Conservation (phyloP, 2,797 vertebrate species). For the Chelmon rostratus region DNA sequence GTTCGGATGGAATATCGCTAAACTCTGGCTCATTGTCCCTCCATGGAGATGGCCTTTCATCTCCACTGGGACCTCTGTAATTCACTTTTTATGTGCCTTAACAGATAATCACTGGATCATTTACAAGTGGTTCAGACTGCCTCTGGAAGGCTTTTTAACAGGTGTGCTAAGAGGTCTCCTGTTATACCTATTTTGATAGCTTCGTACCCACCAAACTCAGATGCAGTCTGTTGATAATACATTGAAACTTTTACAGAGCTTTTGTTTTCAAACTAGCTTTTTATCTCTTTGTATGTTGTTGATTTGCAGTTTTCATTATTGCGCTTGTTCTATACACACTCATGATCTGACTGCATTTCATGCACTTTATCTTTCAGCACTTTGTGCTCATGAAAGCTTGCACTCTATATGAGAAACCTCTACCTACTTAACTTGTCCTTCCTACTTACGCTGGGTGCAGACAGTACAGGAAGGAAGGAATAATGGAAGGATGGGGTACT, state of each 20-base stretch:
- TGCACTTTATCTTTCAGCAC: background rate
- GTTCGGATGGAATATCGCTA: slow-evolving; percentile 6
- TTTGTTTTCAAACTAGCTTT: background rate
- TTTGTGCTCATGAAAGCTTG: background rate
- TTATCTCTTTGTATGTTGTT: background rate
- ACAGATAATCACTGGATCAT: slow-evolving; percentile 25
- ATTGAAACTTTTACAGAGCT: background rate
- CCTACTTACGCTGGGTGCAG: slow-evolving; percentile 4
- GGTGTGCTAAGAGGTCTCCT: slow-evolving; percentile 18
- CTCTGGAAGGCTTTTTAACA: slow-evolving; percentile 27
- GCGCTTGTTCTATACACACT: background rate
- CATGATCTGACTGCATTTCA: background rate
- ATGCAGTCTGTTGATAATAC: too few relatives aligned
- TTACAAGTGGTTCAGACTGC: slow-evolving; percentile 20
- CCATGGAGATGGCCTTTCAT: slow-evolving; percentile 15
- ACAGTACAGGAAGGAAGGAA: slow-evolving; percentile 47
- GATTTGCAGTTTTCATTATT: background rate
- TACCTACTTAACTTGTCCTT: background rate
- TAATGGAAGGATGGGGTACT: slow-evolving; percentile 37
- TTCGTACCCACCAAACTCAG: slow-evolving; percentile 6
- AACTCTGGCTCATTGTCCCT: slow-evolving; percentile 5
- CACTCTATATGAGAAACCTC: background rate
- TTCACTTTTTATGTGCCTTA: slow-evolving; percentile 10
- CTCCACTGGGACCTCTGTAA: slow-evolving; percentile 11
- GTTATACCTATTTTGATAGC: background rate